Percentiles rank a stretch among this genome's conserved stretches.
These are phyloP conservation scores for Saxicola maurus DNA, from an alignment of 2,797 vertebrate genomes.

Conservation along the genomic window DNA sequence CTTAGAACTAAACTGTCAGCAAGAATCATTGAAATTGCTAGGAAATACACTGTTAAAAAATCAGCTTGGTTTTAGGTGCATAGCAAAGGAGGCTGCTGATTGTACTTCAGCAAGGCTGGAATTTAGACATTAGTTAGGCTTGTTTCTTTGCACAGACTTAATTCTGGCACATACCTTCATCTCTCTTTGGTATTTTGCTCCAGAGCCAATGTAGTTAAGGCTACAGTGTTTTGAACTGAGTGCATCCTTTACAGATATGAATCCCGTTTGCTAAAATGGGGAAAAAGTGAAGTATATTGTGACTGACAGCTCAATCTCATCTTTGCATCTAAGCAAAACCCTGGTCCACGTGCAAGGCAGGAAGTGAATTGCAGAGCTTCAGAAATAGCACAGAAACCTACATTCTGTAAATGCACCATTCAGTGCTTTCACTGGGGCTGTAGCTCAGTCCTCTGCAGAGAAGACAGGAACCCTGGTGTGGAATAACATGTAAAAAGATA, in stretches of 20 bases:
- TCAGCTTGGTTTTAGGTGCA: not conserved
- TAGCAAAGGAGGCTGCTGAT: not conserved
- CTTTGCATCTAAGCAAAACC: conserved; percentile 39
- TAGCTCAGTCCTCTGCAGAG: not conserved
- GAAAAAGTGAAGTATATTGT: not conserved
- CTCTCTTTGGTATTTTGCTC: not conserved
- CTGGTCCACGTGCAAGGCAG: not conserved
- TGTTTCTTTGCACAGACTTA: not conserved
- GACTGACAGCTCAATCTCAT: conserved; percentile 22
- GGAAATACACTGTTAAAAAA: not conserved
- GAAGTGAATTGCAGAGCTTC: conserved; percentile 27
- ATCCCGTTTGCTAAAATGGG: not conserved
- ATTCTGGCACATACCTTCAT: not conserved
- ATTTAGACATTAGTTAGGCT: not conserved
- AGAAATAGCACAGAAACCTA: conserved; percentile 35
- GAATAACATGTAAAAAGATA: not conserved
- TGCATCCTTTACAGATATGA: not conserved
- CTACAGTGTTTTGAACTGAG: not conserved
- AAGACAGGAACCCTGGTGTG: not conserved
- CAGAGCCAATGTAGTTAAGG: not conserved
- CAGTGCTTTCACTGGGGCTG: not conserved
- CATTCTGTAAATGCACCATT: not conserved
- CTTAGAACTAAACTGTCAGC: conserved; percentile 11
- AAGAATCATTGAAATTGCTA: not conserved
- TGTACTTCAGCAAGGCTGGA: not conserved